A percentile compares a stretch with the other conserved stretches of the same genome.
Conservation (phyloP, 2,797 vertebrate species). For the Spheniscus humboldti region DNA sequence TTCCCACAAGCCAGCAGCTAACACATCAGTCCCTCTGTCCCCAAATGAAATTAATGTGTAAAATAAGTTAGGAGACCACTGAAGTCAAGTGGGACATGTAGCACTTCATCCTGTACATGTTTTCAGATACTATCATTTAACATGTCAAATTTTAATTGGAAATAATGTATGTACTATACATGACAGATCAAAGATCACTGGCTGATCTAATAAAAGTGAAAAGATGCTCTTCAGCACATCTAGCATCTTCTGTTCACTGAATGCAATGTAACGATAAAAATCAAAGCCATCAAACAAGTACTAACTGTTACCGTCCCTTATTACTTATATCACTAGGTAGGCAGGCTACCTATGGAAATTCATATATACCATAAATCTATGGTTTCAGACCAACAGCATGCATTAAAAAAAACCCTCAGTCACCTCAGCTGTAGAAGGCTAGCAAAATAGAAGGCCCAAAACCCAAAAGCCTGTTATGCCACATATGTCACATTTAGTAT, state of each 20-base stretch:
- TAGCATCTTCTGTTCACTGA: background rate
- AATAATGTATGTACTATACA: background rate
- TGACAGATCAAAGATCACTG: background rate
- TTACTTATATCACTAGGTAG: background rate
- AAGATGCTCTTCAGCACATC: background rate
- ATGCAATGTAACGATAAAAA: background rate
- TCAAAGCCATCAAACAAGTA: background rate
- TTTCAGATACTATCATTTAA: background rate
- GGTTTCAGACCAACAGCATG: background rate
- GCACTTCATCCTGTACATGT: background rate
- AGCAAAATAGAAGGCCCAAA: background rate
- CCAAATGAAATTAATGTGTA: background rate
- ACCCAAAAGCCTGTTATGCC: background rate
- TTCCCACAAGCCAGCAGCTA: background rate
- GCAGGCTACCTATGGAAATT: background rate
- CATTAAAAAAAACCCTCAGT: background rate
- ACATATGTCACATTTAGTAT: background rate
- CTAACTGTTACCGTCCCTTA: background rate
- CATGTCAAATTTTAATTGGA: background rate
- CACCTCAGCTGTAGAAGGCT: background rate
- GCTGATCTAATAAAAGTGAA: background rate
- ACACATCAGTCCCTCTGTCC: background rate
- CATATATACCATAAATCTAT: background rate
- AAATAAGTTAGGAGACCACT: background rate
- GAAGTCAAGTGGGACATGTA: background rate